Evolutionary conservation across 2,113 vertebrate species (phyloP), one percentile per base, ranked within the genome.

Genomic region (Pseudopipra pipra): DNA sequence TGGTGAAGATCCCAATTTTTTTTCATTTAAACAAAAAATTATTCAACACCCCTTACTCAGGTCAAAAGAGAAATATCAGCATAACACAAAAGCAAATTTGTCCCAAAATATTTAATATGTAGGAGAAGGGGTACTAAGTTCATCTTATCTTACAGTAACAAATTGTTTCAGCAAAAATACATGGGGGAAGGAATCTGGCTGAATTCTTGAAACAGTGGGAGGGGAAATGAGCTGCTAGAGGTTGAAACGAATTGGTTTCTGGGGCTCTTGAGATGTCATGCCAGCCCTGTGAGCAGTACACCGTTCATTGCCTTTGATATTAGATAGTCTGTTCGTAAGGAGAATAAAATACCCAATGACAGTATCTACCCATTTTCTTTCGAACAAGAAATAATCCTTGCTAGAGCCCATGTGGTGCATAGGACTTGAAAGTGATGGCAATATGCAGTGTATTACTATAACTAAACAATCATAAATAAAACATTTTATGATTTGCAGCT

Each of bases 401-500:
- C 58, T 70, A 70, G 35, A 91, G 14, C 24, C 28, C 59, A 59
- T 17, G 61, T 17, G 71, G 72, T 82, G 66, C 22, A 44, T 5
- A 67, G 66, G 23, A 49, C n/a, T 74, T 61, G 20, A 61, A 89
- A 89, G 41, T 61, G 31, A 61, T 82, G 37, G 56, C 33, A 82
- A 33, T 72, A 83, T 14, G 8, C 28, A 66, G 59, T 77, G 73
- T 51, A 81, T 80, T 88, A 70, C 31, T 80, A 80, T 62, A 88
- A 90, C 35, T 28, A 82, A 89, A 82, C 83, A 87, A 77, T 94
- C 28, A 79, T 76, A 91, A 91, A 81, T 56, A 91, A 73, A 85
- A 49, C 31, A 73, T 85, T 82, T 92, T 71, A 62, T 66, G 15
- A 76, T 82, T 85, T 94, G 37, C 56, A 82, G 49, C 41, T 70